A percentile compares a stretch with the other conserved stretches of the same genome.
Evolutionary conservation across 2,888 invertebrate species (phyloP).

Genomic region (Matsumyia berberina): DNA sequence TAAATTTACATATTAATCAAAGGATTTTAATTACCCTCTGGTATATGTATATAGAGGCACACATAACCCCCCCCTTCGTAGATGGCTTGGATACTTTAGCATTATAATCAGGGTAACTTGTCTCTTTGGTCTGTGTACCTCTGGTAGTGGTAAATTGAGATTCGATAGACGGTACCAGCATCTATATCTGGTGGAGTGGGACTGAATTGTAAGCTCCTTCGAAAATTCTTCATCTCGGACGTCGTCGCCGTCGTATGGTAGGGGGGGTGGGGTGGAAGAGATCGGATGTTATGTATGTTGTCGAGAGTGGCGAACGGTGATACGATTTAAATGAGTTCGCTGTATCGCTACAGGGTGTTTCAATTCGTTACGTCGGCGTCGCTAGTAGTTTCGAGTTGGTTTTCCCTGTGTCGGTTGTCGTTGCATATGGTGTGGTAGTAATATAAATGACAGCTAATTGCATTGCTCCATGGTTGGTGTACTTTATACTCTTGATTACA

Average conservation of each 20-base stretch:
- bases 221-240: slow-evolving; percentile 53
- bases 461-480: slow-evolving; percentile 46
- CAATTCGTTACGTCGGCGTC: slow-evolving; percentile 54
- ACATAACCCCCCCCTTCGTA: slow-evolving; percentile 26
- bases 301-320: slow-evolving; percentile 43
- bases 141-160: slow-evolving; percentile 66
- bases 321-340: slow-evolving; percentile 70
- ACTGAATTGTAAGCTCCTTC: slow-evolving; percentile 54
- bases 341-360: slow-evolving; percentile 69
- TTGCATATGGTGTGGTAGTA: slow-evolving; percentile 44
- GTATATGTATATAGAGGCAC: slow-evolving; percentile 37
- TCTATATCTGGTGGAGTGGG: slow-evolving; percentile 52
- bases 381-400: slow-evolving; percentile 15
- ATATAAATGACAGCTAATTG: slow-evolving; percentile 67
- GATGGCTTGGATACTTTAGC: slow-evolving; percentile 67
- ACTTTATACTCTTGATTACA: slow-evolving; percentile 37
- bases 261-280: neutral
- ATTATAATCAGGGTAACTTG: slow-evolving; percentile 76
- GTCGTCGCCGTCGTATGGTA: neutral
- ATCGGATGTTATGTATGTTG: neutral
- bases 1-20: slow-evolving; percentile 78
- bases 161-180: slow-evolving; percentile 70
- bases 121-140: slow-evolving; percentile 70
- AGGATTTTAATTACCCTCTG: slow-evolving; percentile 77
- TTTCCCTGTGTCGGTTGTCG: slow-evolving; percentile 32